These are phyloP conservation scores for Sanderia malayensis DNA, from an alignment of 30 jellyfish, hydroid and myxozoan species.

Conservation along the genomic window DNA sequence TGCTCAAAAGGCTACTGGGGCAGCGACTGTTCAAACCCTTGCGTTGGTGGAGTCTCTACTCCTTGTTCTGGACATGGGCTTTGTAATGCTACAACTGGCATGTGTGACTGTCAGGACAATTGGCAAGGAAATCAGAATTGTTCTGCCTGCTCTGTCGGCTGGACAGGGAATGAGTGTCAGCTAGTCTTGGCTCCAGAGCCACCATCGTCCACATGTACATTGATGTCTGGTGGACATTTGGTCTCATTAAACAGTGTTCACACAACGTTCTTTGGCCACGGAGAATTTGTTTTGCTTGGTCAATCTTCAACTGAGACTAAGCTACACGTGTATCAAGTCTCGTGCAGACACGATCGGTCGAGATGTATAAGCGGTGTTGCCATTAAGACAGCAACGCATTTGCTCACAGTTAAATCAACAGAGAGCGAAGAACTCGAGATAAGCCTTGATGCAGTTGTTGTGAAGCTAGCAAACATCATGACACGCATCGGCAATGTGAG, in stretches of 20 bases:
- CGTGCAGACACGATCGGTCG: conserved; percentile 41
- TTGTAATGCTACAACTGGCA: conserved; percentile 57
- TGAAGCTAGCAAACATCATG: not conserved
- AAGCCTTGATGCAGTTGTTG: not conserved
- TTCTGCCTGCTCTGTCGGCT: conserved; percentile 62
- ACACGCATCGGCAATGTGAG: conserved; percentile 5
- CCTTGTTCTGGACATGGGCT: conserved; percentile 50
- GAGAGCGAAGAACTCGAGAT: conserved; percentile 22
- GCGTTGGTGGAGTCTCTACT: conserved; percentile 51
- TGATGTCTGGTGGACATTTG: conserved; percentile 65
- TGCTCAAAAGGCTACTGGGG: conserved; percentile 64
- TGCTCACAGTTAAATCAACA: conserved; percentile 16
- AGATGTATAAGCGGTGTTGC: conserved; percentile 52
- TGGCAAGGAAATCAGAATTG: conserved; percentile 66
- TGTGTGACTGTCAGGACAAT: conserved; percentile 64
- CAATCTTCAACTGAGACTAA: not conserved
- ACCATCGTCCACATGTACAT: conserved; percentile 40
- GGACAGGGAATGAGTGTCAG: conserved; percentile 71
- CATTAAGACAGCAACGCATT: not conserved
- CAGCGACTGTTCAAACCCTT: conserved; percentile 36
- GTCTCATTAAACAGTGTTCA: conserved; percentile 45
- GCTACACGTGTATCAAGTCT: conserved; percentile 47
- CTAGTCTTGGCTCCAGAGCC: conserved; percentile 44
- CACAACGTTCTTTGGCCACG: conserved; percentile 67
- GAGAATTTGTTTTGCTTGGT: conserved; percentile 51